Evolutionary conservation across 2,113 vertebrate genomes (phyloP).

Genomic region (Spilogale gracilis): DNA sequence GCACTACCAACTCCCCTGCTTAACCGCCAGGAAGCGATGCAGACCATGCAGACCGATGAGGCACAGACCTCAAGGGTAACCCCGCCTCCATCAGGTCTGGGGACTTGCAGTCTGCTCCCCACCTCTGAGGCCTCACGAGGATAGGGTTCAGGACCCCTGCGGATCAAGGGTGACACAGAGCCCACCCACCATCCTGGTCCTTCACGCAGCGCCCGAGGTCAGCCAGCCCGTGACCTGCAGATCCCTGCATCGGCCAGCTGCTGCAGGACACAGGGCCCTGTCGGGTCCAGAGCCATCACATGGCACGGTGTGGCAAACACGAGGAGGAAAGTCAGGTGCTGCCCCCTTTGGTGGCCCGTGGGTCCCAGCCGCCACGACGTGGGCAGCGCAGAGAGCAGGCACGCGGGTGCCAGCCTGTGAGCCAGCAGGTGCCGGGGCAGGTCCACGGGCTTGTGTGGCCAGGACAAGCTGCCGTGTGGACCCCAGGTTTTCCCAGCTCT

Average conservation of each 20-base stretch:
- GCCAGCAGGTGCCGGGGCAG: background rate
- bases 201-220: too few species aligned
- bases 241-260: background rate
- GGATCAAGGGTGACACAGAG: background rate
- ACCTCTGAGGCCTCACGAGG: background rate
- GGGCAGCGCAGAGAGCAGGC: background rate
- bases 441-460: background rate
- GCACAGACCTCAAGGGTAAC: background rate
- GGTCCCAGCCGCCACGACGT: accelerated
- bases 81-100: background rate
- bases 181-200: background rate
- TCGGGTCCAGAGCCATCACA: background rate
- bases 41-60: background rate
- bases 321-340: background rate
- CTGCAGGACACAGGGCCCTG: background rate
- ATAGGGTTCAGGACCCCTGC: background rate
- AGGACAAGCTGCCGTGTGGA: background rate
- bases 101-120: background rate
- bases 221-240: background rate
- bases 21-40: accelerated
- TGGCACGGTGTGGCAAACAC: background rate
- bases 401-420: background rate
- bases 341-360: background rate
- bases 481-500: background rate
- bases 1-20: background rate